phyloP scores from a whole-genome alignment of 2,113 vertebrate species.

The Aspiorhynchus laticeps region DNA sequence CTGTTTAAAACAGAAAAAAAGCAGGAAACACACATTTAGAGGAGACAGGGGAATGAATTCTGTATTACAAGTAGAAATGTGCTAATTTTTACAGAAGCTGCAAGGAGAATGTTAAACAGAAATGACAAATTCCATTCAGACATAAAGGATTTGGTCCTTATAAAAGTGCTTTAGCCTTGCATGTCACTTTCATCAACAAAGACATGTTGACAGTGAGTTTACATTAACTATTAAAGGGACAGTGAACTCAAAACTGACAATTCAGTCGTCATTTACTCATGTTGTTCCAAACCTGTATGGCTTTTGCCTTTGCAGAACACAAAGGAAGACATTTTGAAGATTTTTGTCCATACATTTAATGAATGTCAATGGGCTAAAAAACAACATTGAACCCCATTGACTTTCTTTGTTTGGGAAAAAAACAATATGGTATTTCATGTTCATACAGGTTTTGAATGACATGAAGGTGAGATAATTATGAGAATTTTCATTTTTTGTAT shows the following conservation, averaged over 20 bases:
- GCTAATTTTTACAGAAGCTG: neutral
- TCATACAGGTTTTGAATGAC: neutral
- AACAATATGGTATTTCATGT: neutral
- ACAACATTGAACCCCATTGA: neutral
- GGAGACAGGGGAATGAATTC: slow-evolving; percentile 4
- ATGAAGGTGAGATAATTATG: neutral
- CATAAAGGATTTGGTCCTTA: neutral
- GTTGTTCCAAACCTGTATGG: neutral
- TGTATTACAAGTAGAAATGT: slow-evolving; percentile 10
- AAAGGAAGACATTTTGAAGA: neutral
- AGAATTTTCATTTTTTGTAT: neutral
- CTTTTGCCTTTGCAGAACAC: neutral
- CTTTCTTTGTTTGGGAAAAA: neutral
- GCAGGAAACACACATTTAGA: neutral
- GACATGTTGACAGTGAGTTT: neutral
- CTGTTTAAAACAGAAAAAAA: slow-evolving; percentile 17
- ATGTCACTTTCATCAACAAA: neutral
- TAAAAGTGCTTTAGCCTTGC: neutral
- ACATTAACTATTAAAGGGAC: neutral
- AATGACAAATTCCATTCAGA: neutral
- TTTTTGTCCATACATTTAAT: neutral
- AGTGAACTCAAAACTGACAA: neutral
- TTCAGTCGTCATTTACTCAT: neutral
- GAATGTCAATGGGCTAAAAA: neutral
- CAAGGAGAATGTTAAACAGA: slow-evolving; percentile 11